A percentile compares a stretch with the other conserved stretches of the same genome.
phyloP scores from a whole-genome alignment of 2,888 invertebrate genomes.

The Acrocyrtus sp. region DNA sequence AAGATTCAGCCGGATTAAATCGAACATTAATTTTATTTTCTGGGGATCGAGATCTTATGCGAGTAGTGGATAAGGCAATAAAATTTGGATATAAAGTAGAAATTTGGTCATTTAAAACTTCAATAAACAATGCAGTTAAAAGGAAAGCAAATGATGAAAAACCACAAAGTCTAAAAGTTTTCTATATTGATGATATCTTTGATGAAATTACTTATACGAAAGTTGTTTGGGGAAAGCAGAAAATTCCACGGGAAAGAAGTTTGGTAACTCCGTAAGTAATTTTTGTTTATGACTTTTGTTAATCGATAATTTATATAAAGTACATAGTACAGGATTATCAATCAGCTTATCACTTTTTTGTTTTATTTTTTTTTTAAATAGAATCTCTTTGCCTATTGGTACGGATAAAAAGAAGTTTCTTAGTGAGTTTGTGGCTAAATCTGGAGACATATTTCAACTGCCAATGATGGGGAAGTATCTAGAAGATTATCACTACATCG shows the following conservation, averaged over 20 bases:
- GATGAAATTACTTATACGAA: conserved; percentile 46
- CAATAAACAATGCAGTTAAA: conserved; percentile 30
- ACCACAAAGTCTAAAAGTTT: conserved; percentile 14
- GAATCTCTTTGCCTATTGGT: conserved; percentile 1
- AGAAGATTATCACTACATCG: conserved; percentile 25
- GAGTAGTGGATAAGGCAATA: conserved; percentile 50
- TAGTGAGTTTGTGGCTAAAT: conserved; percentile 22
- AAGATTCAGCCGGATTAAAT: conserved; percentile 16
- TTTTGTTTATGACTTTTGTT: neutral
- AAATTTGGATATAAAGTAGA: conserved; percentile 52
- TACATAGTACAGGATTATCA: neutral
- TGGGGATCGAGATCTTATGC: conserved; percentile 54
- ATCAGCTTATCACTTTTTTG: neutral
- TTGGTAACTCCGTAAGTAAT: conserved; percentile 34
- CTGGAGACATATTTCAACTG: conserved; percentile 29
- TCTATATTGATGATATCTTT: conserved; percentile 46
- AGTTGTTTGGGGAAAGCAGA: conserved; percentile 38
- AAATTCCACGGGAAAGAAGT: conserved; percentile 45
- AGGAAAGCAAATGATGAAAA: conserved; percentile 14
- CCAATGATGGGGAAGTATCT: conserved; percentile 48
- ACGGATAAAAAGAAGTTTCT: conserved; percentile 14
- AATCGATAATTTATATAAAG: neutral
- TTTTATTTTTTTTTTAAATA: neutral
- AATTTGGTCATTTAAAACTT: conserved; percentile 56
- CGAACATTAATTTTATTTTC: conserved; percentile 53